Evolutionary conservation across 2,888 invertebrate species (phyloP).

Genomic region (Phaonia tiefii): DNA sequence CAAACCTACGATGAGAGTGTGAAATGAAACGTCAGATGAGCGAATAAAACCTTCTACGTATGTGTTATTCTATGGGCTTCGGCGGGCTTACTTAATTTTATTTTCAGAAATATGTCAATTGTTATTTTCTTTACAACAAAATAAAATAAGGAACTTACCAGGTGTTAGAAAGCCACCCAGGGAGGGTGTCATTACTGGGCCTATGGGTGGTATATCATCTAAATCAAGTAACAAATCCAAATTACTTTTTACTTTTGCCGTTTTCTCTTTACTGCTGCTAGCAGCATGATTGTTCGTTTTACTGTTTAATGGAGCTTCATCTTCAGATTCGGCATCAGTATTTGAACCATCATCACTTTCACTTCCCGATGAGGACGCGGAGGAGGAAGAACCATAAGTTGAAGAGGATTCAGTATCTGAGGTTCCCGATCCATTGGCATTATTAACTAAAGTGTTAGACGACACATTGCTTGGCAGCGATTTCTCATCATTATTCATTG

Average conservation of each 20-base stretch:
- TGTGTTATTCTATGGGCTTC: no score
- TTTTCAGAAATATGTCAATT: no score
- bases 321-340: slow-evolving; percentile 67
- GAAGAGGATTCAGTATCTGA: slow-evolving; percentile 76
- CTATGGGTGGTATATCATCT: slow-evolving; percentile 87
- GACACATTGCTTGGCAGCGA: slow-evolving; percentile 11
- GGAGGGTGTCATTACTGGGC: slow-evolving; percentile 87
- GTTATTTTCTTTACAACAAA: no score
- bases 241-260: slow-evolving; percentile 82
- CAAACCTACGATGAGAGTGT: no score
- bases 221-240: slow-evolving; percentile 92
- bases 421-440: slow-evolving; percentile 72
- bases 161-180: slow-evolving; percentile 89
- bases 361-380: slow-evolving; percentile 65
- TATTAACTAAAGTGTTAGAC: slow-evolving; percentile 48
- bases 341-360: slow-evolving; percentile 60
- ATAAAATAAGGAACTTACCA: slow-evolving; percentile 74
- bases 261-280: slow-evolving; percentile 27
- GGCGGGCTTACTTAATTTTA: no score
- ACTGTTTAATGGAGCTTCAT: slow-evolving; percentile 55
- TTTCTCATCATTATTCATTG: slow-evolving; percentile 53
- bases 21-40: no score
- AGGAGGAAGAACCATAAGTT: slow-evolving; percentile 64
- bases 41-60: no score
- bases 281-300: slow-evolving; percentile 41